A percentile compares a stretch with the other conserved stretches of the same genome.
These are phyloP conservation scores for Cataglyphis hispanica DNA, from an alignment of 1,140 invertebrate genomes.

Conservation along the genomic window DNA sequence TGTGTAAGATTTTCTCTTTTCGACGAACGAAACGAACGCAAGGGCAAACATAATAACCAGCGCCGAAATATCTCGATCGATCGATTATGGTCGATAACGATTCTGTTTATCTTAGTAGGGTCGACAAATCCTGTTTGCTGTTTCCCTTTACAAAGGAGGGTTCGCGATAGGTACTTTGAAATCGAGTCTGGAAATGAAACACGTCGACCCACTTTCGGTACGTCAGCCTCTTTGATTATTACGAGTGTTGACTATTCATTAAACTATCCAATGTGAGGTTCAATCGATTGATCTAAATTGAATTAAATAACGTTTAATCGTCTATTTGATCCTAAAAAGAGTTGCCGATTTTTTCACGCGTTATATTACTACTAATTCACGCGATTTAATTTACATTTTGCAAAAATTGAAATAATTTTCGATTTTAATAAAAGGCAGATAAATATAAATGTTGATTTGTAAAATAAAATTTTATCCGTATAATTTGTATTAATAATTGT, in stretches of 20 bases:
- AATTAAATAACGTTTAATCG: background rate
- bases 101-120: background rate
- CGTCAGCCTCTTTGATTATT: constrained; percentile 15
- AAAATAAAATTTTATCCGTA: background rate
- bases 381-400: too few species aligned
- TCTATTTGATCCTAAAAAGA: background rate
- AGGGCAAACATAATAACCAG: background rate
- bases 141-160: constrained; percentile 1
- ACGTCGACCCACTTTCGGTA: constrained; percentile 16
- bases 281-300: constrained; percentile 5
- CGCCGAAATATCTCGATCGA: background rate
- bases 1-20: background rate
- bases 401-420: background rate
- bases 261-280: constrained; percentile 1
- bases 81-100: background rate
- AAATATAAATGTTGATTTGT: background rate
- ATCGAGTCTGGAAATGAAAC: constrained; percentile 9
- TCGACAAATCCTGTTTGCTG: background rate
- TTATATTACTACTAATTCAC: background rate
- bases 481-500: background rate
- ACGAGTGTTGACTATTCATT: constrained; percentile 22
- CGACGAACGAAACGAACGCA: background rate
- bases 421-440: background rate
- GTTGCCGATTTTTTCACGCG: background rate
- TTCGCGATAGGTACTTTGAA: background rate